These are phyloP conservation scores for Dicranocentrus wangi DNA, from an alignment of 2,888 invertebrate genomes.

Conservation along the genomic window DNA sequence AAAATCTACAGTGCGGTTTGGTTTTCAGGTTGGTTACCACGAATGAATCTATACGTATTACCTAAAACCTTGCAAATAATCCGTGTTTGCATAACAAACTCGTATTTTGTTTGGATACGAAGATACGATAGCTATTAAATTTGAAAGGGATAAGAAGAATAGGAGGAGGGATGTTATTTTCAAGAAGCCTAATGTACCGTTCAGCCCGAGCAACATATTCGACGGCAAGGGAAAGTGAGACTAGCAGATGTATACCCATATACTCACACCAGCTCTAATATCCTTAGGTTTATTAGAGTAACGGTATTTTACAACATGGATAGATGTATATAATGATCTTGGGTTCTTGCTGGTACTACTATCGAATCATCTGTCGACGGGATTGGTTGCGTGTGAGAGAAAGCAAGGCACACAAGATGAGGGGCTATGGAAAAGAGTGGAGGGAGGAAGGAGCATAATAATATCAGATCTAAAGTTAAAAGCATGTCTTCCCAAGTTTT, in stretches of 20 bases:
- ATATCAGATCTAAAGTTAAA: slow-evolving; percentile 54
- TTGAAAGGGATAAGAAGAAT: slow-evolving; percentile 35
- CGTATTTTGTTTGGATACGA: slow-evolving; percentile 50
- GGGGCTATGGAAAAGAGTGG: not conserved
- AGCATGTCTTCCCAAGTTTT: slow-evolving; percentile 61
- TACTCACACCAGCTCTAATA: too few species aligned
- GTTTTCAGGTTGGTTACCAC: slow-evolving; percentile 64
- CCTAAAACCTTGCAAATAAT: slow-evolving; percentile 45
- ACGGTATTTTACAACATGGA: too few species aligned
- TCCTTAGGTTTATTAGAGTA: too few species aligned
- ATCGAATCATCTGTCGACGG: slow-evolving; percentile 48
- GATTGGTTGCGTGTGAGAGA: slow-evolving; percentile 43
- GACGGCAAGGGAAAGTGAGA: not conserved
- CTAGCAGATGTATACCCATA: too few species aligned
- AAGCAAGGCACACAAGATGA: not conserved
- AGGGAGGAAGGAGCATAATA: slow-evolving; percentile 4
- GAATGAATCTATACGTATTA: slow-evolving; percentile 50
- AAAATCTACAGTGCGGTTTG: slow-evolving; percentile 60
- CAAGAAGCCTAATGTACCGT: slow-evolving; percentile 41
- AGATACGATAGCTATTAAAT: slow-evolving; percentile 56
- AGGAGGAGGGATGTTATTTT: slow-evolving; percentile 35
- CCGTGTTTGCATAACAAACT: slow-evolving; percentile 52
- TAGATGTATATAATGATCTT: slow-evolving; percentile 46
- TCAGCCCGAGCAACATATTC: not conserved
- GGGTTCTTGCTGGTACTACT: slow-evolving; percentile 49